Evolutionary conservation across 2,888 invertebrate species (phyloP).

Genomic region (Plagodis dolabraria): DNA sequence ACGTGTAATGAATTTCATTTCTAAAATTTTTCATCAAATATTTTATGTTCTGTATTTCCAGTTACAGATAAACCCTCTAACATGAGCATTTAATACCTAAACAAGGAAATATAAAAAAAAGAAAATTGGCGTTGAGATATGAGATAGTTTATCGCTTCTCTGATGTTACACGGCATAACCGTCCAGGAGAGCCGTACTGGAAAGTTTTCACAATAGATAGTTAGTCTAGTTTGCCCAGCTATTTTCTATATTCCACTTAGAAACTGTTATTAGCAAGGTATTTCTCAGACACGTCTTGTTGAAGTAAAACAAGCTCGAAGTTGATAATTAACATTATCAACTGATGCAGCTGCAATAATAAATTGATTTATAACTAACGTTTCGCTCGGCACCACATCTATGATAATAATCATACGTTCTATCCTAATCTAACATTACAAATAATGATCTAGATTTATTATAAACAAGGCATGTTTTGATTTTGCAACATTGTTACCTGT

Average conservation of each 20-base stretch:
- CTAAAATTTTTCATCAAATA: too few species aligned
- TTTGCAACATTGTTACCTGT: constrained; percentile 41
- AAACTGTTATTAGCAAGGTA: not conserved
- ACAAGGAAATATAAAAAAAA: too few species aligned
- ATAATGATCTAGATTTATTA: constrained; percentile 34
- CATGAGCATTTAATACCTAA: too few species aligned
- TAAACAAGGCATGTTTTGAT: constrained; percentile 48
- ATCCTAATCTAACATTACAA: constrained; percentile 15
- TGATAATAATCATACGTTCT: constrained; percentile 6
- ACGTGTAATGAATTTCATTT: too few species aligned
- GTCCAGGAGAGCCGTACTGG: too few species aligned
- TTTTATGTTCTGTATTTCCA: too few species aligned
- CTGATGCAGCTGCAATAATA: constrained; percentile 25
- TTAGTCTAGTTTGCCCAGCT: not conserved
- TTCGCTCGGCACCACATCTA: constrained; percentile 9
- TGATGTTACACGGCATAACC: too few species aligned
- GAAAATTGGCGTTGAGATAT: too few species aligned
- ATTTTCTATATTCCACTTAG: not conserved
- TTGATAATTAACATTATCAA: constrained; percentile 11
- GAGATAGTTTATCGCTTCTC: too few species aligned
- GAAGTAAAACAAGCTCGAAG: constrained; percentile 18
- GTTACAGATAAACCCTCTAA: too few species aligned
- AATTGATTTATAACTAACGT: constrained; percentile 10
- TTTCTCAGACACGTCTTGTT: constrained; percentile 1
- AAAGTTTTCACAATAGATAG: too few species aligned